Percentiles rank a stretch among this genome's conserved stretches.
Evolutionary conservation across 2,113 vertebrate species (phyloP).

Genomic region (Bubo bubo): DNA sequence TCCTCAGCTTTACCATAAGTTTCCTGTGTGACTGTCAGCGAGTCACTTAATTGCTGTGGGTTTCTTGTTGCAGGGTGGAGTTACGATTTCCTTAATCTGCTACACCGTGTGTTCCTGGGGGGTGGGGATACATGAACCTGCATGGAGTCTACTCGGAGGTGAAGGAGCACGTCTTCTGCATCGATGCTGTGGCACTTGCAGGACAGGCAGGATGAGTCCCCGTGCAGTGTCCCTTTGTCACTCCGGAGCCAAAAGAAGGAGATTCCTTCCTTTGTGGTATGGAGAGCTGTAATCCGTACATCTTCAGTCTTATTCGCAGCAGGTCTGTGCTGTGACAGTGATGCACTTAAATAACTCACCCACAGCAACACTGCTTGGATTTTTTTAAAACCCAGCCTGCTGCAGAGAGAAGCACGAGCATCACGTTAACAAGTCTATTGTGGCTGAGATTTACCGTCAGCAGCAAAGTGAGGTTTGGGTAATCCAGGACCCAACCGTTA

Average conservation of each 20-base stretch:
- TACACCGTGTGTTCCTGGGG: rapidly evolving
- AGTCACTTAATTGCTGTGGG: not conserved
- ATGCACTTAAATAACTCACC: not conserved
- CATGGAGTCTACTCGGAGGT: not conserved
- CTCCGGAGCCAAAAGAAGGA: not conserved
- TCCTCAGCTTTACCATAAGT: not conserved
- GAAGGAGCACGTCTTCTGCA: not conserved
- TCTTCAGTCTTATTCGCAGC: not conserved
- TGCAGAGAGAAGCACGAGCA: not conserved
- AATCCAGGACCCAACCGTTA: not conserved
- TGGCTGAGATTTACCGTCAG: not conserved
- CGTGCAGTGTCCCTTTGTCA: not conserved
- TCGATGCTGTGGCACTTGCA: not conserved
- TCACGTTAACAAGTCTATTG: not conserved
- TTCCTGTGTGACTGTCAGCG: not conserved
- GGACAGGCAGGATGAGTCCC: not conserved
- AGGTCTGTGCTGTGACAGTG: not conserved
- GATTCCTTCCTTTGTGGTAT: not conserved
- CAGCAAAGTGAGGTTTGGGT: not conserved
- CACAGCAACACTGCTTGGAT: not conserved
- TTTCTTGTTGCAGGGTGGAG: not conserved
- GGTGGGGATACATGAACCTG: not conserved
- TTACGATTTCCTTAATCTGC: not conserved
- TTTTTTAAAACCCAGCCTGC: not conserved
- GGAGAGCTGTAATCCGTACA: not conserved